A percentile compares a stretch with the other conserved stretches of the same genome.
These are phyloP conservation scores for Hemaris fuciformis DNA, from an alignment of 2,888 invertebrate species.

Conservation along the genomic window DNA sequence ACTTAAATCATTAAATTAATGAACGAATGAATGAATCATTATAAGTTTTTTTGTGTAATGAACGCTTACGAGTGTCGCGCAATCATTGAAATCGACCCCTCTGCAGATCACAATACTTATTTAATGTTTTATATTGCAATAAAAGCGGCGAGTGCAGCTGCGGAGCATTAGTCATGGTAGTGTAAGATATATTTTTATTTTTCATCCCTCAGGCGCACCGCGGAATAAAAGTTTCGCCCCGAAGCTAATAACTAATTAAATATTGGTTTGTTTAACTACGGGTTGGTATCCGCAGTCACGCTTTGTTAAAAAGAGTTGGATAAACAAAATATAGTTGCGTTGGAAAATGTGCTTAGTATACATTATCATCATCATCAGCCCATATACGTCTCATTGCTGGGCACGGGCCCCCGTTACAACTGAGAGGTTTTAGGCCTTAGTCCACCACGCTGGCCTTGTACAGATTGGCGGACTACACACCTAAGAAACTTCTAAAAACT, in stretches of 20 bases:
- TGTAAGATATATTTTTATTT: conserved; percentile 31
- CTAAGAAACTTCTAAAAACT: no score
- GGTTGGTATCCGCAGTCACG: neutral
- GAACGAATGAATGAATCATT: neutral
- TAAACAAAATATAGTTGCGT: no score
- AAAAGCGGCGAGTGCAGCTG: conserved; percentile 66
- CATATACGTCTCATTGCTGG: no score
- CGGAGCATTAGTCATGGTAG: conserved; percentile 54
- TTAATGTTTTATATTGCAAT: conserved; percentile 71
- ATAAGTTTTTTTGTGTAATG: neutral
- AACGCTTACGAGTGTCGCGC: neutral
- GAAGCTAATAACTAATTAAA: neutral
- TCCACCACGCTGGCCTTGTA: no score
- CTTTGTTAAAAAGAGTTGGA: neutral
- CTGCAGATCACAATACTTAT: neutral
- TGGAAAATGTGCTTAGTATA: no score
- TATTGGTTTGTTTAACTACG: neutral
- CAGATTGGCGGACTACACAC: no score
- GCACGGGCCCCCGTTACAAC: no score
- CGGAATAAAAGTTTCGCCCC: neutral
- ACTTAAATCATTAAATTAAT: no score
- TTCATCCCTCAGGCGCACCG: conserved; percentile 9
- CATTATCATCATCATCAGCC: no score
- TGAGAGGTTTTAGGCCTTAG: no score
- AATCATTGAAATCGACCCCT: neutral